phyloP scores from a whole-genome alignment of 2,113 vertebrate genomes.

The Pionites leucogaster region DNA sequence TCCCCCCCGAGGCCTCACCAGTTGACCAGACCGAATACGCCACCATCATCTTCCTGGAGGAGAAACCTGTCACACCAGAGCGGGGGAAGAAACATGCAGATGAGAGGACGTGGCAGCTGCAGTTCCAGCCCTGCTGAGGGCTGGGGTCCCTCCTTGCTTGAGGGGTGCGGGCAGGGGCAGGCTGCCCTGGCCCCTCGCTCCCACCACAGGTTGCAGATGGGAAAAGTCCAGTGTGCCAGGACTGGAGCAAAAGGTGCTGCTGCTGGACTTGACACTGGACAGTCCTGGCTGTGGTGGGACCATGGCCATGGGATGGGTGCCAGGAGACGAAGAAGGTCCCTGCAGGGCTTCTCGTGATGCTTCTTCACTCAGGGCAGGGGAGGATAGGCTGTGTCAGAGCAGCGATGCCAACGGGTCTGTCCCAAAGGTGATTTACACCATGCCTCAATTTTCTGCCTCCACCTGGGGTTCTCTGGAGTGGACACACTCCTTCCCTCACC shows the following conservation, averaged over 20 bases:
- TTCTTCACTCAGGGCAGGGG: not conserved
- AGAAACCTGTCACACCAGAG: not conserved
- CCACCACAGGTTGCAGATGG: not conserved
- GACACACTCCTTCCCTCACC: not conserved
- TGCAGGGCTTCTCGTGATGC: not conserved
- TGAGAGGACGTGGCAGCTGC: not conserved
- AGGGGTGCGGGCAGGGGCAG: not conserved
- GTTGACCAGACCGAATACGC: conserved; percentile 72
- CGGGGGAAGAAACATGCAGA: not conserved
- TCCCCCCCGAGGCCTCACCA: fast-evolving
- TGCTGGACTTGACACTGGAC: not conserved
- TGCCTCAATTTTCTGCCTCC: not conserved
- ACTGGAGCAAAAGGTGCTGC: not conserved
- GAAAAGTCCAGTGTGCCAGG: not conserved
- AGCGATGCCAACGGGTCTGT: not conserved
- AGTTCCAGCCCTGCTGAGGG: not conserved
- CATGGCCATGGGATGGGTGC: fast-evolving
- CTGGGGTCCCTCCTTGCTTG: not conserved
- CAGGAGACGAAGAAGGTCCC: not conserved
- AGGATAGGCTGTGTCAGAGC: not conserved
- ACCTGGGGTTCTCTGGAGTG: not conserved
- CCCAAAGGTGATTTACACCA: not conserved
- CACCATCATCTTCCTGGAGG: conserved; percentile 69
- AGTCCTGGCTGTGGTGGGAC: not conserved
- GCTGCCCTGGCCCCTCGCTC: not conserved